Conservation (phyloP, 2,888 invertebrate species). For the Petrolisthes manimaculis region DNA sequence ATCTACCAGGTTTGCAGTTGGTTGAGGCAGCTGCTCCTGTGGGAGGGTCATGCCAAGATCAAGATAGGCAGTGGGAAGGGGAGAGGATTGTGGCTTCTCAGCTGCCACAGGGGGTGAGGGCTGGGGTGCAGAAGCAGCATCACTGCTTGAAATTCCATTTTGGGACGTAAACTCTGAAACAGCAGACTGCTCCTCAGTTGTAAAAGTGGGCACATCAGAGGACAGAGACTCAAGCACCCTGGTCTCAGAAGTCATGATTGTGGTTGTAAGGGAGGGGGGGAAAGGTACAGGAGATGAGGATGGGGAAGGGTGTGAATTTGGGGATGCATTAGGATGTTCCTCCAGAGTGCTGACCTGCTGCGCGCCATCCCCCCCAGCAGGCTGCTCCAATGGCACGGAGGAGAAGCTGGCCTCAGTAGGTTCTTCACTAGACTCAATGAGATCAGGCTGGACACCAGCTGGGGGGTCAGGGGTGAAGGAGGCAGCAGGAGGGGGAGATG, state of each 20-base stretch:
- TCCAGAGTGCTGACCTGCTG: conserved; percentile 58
- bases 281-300: conserved; percentile 25
- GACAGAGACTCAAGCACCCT: background rate
- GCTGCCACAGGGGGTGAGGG: background rate
- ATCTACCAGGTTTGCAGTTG: conserved; percentile 42
- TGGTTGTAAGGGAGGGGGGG: conserved; percentile 6
- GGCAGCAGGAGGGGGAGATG: conserved; percentile 51
- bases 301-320: background rate
- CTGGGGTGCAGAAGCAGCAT: background rate
- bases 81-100: background rate
- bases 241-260: background rate
- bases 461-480: conserved; percentile 57
- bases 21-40: conserved; percentile 47
- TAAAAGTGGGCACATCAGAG: background rate
- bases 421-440: conserved; percentile 53
- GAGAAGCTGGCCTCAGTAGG: conserved; percentile 40
- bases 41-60: conserved; percentile 48
- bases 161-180: background rate
- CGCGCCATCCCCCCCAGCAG: conserved; percentile 53
- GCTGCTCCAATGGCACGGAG: conserved; percentile 51
- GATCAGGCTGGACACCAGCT: conserved; percentile 41
- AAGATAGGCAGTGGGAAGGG: conserved; percentile 25
- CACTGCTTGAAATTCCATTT: background rate
- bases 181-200: background rate
- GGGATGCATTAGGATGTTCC: conserved; percentile 28